Evolutionary conservation across 2,797 vertebrate species (phyloP), one percentile per base, ranked within the genome.

Genomic region (Labroides dimidiatus): DNA sequence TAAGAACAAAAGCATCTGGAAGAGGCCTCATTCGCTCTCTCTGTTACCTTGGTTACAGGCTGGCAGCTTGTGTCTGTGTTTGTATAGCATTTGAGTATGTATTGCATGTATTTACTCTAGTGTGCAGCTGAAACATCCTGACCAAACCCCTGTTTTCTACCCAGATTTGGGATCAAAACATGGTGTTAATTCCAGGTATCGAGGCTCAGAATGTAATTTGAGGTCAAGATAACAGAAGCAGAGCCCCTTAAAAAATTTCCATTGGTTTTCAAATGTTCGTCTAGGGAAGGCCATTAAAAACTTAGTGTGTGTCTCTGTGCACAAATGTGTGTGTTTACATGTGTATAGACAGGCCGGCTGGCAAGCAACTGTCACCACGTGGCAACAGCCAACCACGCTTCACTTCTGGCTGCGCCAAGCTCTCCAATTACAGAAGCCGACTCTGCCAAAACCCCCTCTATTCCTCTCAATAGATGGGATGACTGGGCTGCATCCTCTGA

Each of bases 21-120:
- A 81, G 86, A 85, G 84, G 84, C 81, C 82, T 72, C 65, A 69
- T 83, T 87, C 88, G 86, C 89, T 45, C 11, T 67, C 23, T 0
- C 51, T 73, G 88, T 95, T 94, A 80, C 92, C 85, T 82, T 77
- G 90, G 93, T 88, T 92, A 90, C 91, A 69, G 80, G 42, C 71
- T 78, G 64, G 58, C 75, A 85, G 76, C 54, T 58, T 83, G 72
- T 69, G 56, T 72, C 14, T 52, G 48, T 84, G 73, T 87, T 84
- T 84, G 66, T 75, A 60, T 69, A 80, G 71, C 42, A 24, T 80
- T 59, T 36, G n/a, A 52, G 48, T 71, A 67, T 64, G 41, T 55
- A 70, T 75, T 80, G 64, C 69, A 54, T 70, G 62, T 75, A 62
- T 78, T 83, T 72, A 60, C 53, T 19, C 21, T 51, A 6, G 17